Conservation (phyloP, 92 coral and sea anemone genomes). For the Phenganax marumi region DNA sequence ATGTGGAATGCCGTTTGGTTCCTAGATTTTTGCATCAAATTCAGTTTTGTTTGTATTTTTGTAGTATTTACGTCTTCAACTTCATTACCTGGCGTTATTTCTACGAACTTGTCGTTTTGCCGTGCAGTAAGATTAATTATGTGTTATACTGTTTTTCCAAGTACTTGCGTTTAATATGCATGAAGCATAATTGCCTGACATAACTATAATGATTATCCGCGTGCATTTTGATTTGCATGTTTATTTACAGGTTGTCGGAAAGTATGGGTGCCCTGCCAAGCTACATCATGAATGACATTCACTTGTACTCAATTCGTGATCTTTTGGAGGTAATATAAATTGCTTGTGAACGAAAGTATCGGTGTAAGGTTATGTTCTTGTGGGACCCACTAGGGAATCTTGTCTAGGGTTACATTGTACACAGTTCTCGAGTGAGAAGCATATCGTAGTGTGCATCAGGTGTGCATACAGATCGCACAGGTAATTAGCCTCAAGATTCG, state of each 20-base stretch:
- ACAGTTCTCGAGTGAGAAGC: too few species aligned
- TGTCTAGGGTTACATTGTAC: too few species aligned
- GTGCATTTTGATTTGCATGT: neutral
- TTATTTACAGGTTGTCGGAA: conserved; percentile 63
- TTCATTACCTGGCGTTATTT: conserved; percentile 69
- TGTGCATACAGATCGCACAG: too few species aligned
- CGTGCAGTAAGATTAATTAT: conserved; percentile 64
- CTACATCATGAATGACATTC: conserved; percentile 71
- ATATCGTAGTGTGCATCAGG: too few species aligned
- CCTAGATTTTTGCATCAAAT: neutral
- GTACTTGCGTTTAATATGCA: too few species aligned
- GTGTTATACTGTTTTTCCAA: neutral
- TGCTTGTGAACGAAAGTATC: too few species aligned
- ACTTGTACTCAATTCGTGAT: conserved; percentile 83
- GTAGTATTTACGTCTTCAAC: conserved; percentile 79
- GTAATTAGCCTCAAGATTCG: too few species aligned
- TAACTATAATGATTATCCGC: too few species aligned
- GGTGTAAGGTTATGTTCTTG: too few species aligned
- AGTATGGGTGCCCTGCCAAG: conserved; percentile 66
- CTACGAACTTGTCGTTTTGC: conserved; percentile 84
- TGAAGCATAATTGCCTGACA: too few species aligned
- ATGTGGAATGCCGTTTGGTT: too few species aligned
- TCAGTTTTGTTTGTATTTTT: conserved; percentile 17
- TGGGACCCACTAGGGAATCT: too few species aligned
- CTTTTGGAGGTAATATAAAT: conserved; percentile 70